A percentile compares a stretch with the other conserved stretches of the same genome.
Evolutionary conservation across 1,140 invertebrate species (phyloP).

Genomic region (Caenorhabditis inopinata): DNA sequence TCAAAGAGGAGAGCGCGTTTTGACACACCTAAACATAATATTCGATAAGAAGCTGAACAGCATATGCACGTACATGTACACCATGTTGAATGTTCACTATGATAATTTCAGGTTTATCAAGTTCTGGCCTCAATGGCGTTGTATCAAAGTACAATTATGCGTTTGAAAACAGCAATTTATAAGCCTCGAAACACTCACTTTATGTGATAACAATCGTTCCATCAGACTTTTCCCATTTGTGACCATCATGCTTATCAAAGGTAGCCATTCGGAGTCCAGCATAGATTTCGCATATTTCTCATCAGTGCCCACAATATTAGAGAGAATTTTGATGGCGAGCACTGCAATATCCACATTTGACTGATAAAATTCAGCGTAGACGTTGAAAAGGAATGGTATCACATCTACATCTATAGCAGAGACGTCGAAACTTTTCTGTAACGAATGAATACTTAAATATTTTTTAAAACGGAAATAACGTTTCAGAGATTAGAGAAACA

Average conservation of each 20-base stretch:
- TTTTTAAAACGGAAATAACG: neutral
- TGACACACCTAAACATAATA: slow-evolving; percentile 43
- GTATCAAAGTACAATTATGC: no score
- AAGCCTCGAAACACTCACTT: slow-evolving; percentile 27
- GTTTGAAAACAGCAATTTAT: neutral
- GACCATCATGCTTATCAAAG: slow-evolving; percentile 24
- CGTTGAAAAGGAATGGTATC: slow-evolving; percentile 35
- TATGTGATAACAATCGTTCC: slow-evolving; percentile 40
- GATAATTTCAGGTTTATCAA: no score
- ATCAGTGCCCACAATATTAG: slow-evolving; percentile 43
- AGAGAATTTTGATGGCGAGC: slow-evolving; percentile 42
- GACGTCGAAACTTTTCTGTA: slow-evolving; percentile 23
- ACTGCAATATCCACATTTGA: slow-evolving; percentile 36
- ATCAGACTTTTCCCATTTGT: slow-evolving; percentile 34
- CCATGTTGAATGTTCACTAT: no score
- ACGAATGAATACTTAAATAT: neutral
- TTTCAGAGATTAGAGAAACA: no score
- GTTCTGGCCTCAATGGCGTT: no score
- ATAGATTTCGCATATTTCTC: slow-evolving; percentile 40
- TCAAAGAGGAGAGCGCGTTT: slow-evolving; percentile 35
- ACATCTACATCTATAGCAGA: slow-evolving; percentile 23
- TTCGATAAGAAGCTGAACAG: no score
- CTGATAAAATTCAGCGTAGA: slow-evolving; percentile 34
- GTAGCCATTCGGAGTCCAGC: slow-evolving; percentile 45
- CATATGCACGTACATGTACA: no score